These are phyloP conservation scores for Callithrix jacchus DNA, from an alignment of 2,113 vertebrate genomes.

Conservation along the genomic window DNA sequence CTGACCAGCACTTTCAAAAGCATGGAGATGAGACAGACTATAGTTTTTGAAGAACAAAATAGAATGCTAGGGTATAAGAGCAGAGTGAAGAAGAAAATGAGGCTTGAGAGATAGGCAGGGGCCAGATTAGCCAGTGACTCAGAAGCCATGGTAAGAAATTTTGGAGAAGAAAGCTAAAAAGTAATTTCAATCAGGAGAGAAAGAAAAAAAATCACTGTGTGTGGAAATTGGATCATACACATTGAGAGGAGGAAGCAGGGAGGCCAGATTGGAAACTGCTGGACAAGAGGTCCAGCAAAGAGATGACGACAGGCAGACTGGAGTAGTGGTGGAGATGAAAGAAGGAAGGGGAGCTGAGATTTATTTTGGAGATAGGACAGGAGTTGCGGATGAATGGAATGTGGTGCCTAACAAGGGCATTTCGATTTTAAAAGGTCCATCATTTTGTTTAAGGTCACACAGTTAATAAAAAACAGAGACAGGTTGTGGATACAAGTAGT, in stretches of 20 bases:
- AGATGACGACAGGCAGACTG: not conserved
- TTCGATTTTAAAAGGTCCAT: slow-evolving; percentile 34
- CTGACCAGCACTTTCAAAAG: not conserved
- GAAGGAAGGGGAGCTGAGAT: not conserved
- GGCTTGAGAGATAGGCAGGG: not conserved
- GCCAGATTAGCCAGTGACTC: not conserved
- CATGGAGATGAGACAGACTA: not conserved
- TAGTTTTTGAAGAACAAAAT: not conserved
- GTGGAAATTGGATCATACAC: not conserved
- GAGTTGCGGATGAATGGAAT: not conserved
- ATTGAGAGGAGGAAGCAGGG: not conserved
- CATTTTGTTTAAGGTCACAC: not conserved
- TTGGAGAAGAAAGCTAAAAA: not conserved
- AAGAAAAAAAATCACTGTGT: not conserved
- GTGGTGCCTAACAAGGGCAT: not conserved
- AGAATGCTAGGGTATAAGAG: not conserved
- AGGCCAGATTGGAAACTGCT: not conserved
- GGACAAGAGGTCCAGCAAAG: not conserved
- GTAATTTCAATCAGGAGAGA: not conserved
- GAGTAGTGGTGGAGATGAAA: not conserved
- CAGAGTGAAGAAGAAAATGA: not conserved
- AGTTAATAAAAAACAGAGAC: not conserved
- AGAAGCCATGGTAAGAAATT: not conserved
- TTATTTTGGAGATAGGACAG: not conserved
- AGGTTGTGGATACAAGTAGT: not conserved